Conservation (phyloP, 2,113 vertebrate genomes). For the Poicephalus meyeri region DNA sequence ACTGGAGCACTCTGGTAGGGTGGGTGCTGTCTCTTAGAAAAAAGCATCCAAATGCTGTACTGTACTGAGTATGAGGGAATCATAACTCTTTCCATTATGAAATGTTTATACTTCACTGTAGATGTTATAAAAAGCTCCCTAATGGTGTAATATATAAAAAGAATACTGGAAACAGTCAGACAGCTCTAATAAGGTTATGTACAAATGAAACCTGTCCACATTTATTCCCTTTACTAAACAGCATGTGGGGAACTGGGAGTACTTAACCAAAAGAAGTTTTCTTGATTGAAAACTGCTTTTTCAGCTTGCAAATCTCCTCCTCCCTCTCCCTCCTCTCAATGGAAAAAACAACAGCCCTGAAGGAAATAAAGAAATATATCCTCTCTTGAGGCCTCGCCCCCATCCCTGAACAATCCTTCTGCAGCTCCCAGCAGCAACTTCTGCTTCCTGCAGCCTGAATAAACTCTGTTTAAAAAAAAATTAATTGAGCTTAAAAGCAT, state of each 20-base stretch:
- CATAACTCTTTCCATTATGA: conserved; percentile 53
- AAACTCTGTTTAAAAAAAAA: conserved; percentile 47
- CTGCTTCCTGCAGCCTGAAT: conserved; percentile 64
- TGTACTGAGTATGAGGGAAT: background rate
- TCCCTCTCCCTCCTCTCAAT: conserved; percentile 55
- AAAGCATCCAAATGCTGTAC: background rate
- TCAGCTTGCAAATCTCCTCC: conserved; percentile 58
- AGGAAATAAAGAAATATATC: conserved; percentile 69
- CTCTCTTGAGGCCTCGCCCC: conserved; percentile 61
- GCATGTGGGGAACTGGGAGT: conserved; percentile 60
- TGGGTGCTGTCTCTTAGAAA: background rate
- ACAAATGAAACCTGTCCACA: conserved; percentile 65
- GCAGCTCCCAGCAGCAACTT: conserved; percentile 57
- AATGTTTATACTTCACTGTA: conserved; percentile 54
- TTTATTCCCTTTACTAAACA: conserved; percentile 62
- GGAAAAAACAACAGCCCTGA: conserved; percentile 70
- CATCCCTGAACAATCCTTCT: conserved; percentile 27
- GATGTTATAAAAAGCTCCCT: conserved; percentile 61
- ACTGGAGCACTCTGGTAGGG: background rate
- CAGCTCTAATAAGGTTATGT: conserved; percentile 65
- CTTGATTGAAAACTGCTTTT: conserved; percentile 71
- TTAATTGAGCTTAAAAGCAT: conserved; percentile 58
- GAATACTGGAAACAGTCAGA: conserved; percentile 53
- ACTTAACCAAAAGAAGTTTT: conserved; percentile 59
- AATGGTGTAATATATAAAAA: conserved; percentile 61